Evolutionary conservation across 1,140 invertebrate genomes (phyloP), one percentile per base, ranked within the genome.

Genomic region (Batillaria attramentaria): DNA sequence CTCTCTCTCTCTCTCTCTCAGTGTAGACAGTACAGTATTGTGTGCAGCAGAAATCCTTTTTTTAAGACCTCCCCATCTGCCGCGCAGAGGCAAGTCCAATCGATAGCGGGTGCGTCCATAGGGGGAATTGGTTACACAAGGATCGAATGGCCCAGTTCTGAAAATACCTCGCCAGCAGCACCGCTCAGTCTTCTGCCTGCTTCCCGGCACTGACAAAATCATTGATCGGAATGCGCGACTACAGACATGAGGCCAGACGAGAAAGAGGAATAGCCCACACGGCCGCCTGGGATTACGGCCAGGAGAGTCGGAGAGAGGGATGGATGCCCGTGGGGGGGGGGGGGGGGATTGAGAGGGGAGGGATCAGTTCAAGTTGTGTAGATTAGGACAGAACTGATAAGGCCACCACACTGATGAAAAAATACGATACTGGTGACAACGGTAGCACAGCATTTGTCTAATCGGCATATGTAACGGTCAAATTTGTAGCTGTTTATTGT

Each of bases 101-200:
- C 68, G 42, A 70, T 70, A 70, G 3, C 4, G 18, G 68, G 24
- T n/a, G 13, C 42, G 24, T 42, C 68, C 68, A 42, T 42, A 24
- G 42, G 6, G 37, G 39, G 68, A 70, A 70, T 70, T 70, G 37
- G 41, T 70, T 70, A 39, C 68, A 70, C 35, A 39, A 70, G 68
- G 68, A 70, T 41, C 42, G 68, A 39, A 70, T 41, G 68, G 37
- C 68, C 68, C 68, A 70, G 68, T 70, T 70, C 68, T 42, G 68
- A 70, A 70, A 70, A 70, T 70, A 70, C 39, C 24, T 35, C 35
- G 6, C 68, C 68, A 42, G 24, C 37, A 10, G 37, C 68, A 1
- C 16, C 24, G 31, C 24, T 60, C 8, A 8, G 8, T 60, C 57
- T 28, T 28, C 20, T 5, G 8, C 57, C 24, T n/a, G 57, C 57